These are phyloP conservation scores for Hippasteria phrygiana DNA, from an alignment of 53 echinoderm and acorn worm species.

Conservation along the genomic window DNA sequence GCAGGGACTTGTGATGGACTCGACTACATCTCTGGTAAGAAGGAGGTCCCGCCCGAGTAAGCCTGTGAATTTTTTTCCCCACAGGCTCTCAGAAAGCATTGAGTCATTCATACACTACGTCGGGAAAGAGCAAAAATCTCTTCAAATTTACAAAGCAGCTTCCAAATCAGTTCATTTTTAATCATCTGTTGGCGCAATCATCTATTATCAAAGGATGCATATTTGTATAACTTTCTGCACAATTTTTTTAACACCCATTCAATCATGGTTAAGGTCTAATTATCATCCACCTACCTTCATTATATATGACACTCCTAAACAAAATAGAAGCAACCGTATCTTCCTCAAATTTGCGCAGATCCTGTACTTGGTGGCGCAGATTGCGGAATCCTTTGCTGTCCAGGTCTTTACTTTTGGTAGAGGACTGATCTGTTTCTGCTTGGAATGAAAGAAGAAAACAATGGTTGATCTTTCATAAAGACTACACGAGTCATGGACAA, in stretches of 20 bases:
- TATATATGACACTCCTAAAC: conserved; percentile 83
- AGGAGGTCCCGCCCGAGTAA: too few species aligned
- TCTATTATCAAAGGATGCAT: too few species aligned
- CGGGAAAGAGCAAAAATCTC: not conserved
- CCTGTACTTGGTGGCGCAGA: conserved; percentile 68
- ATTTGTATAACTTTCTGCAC: too few species aligned
- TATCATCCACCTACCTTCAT: conserved; percentile 75
- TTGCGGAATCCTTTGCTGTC: conserved; percentile 64
- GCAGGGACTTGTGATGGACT: too few species aligned
- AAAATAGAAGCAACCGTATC: conserved; percentile 82
- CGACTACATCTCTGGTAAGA: too few species aligned
- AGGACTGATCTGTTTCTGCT: not conserved
- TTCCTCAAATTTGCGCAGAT: conserved; percentile 72
- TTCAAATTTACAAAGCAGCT: not conserved
- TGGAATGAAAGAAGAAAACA: not conserved
- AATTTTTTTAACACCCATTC: too few species aligned
- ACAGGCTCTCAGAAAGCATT: too few species aligned
- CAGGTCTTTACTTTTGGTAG: conserved; percentile 3
- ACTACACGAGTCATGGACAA: too few species aligned
- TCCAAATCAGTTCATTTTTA: not conserved
- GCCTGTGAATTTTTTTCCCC: too few species aligned
- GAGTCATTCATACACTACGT: too few species aligned
- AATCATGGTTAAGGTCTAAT: too few species aligned
- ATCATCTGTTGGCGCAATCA: not conserved
- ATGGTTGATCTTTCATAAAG: too few species aligned